Conservation (phyloP, 1,140 invertebrate species). For the Andricus grossulariae region DNA sequence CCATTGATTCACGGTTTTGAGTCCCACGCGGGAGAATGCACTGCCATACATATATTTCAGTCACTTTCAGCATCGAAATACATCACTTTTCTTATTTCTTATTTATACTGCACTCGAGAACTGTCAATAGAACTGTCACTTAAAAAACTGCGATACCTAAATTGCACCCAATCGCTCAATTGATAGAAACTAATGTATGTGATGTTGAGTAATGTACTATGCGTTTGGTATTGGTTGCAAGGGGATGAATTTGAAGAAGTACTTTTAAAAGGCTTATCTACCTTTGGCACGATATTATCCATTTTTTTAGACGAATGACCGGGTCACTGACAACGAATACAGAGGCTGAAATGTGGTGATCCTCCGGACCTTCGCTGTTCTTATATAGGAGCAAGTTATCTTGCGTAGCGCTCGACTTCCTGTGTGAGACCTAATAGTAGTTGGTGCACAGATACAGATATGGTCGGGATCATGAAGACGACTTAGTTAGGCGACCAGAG, state of each 20-base stretch:
- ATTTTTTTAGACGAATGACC: conserved; percentile 19
- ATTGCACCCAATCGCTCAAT: neutral
- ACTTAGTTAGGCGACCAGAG: neutral
- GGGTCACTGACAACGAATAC: conserved; percentile 21
- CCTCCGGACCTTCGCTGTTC: conserved; percentile 21
- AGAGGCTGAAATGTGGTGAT: conserved; percentile 23
- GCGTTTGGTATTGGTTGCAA: neutral
- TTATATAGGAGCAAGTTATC: conserved; percentile 27
- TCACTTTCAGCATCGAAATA: neutral
- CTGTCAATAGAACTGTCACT: neutral
- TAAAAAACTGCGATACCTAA: too few species aligned
- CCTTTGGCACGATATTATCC: conserved; percentile 12
- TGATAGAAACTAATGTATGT: neutral
- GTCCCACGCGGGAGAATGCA: neutral
- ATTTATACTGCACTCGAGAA: neutral
- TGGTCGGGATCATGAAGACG: conserved; percentile 25
- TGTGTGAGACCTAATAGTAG: conserved; percentile 11
- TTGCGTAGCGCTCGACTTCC: conserved; percentile 25
- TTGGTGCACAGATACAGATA: conserved; percentile 26
- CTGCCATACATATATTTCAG: neutral
- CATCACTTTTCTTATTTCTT: neutral
- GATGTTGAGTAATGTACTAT: neutral
- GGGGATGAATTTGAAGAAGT: neutral
- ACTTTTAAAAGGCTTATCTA: conserved; percentile 11
- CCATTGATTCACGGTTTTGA: neutral